Percentiles rank a stretch among this genome's conserved stretches.
These are phyloP conservation scores for Tryphoninae sp. DNA, from an alignment of 2,888 invertebrate genomes.

Conservation along the genomic window DNA sequence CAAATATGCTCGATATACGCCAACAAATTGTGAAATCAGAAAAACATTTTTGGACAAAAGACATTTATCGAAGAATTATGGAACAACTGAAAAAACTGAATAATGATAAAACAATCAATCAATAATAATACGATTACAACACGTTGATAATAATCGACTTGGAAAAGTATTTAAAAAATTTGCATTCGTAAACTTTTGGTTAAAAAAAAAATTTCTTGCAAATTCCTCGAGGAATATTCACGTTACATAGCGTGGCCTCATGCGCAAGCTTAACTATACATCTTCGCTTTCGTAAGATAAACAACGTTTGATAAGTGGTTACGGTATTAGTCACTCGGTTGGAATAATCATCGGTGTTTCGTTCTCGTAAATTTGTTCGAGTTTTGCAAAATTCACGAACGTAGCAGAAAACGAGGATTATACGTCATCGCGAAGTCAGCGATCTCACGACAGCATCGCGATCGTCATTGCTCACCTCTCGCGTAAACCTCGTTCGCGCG, in stretches of 20 bases:
- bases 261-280: not conserved
- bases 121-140: too few relatives aligned
- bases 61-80: too few relatives aligned
- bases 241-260: not conserved
- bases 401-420: constrained; percentile 37
- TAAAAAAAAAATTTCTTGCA: too few relatives aligned
- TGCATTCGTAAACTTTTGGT: too few relatives aligned
- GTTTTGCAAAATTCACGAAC: constrained; percentile 46
- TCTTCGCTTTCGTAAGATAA: not conserved
- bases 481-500: not conserved
- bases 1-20: too few relatives aligned
- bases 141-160: too few relatives aligned
- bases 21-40: too few relatives aligned
- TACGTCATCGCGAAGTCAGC: constrained; percentile 32
- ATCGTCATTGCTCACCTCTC: constrained; percentile 20
- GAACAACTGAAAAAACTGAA: too few relatives aligned
- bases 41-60: too few relatives aligned
- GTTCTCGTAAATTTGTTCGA: not conserved
- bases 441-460: constrained; percentile 46
- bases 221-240: too few relatives aligned
- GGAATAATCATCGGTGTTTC: not conserved
- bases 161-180: too few relatives aligned
- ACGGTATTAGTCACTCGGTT: not conserved
- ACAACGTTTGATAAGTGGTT: not conserved
- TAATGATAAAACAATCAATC: too few relatives aligned